Base-by-base conservation (phyloP, 2,888 invertebrate genomes). In the Lasius fuliginosus region DNA sequence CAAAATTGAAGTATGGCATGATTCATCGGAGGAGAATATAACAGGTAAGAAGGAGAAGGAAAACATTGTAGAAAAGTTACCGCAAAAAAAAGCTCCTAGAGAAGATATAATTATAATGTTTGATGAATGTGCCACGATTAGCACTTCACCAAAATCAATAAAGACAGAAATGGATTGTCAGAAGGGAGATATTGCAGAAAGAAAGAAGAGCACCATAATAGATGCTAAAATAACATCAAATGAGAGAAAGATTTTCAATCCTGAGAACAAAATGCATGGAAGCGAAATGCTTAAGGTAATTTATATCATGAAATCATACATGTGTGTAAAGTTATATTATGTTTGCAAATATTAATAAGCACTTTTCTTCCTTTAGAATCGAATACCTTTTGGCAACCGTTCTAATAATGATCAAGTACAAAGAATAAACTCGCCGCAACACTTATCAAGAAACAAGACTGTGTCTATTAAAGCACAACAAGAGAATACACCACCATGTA, bases 331-430 rank as follows among this genome's bases (percentile, higher is more conserved):
- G 9, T 42, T 11, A 46, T 65, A 18, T 53, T 53, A 33, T 46
- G 49, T 73, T 69, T 58, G 1, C 64, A 23, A 53, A 58, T 27
- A 40, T 42, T 74, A 30, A n/a, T 42, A 65, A 84, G 3, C 8
- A 53, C n/a, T 53, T n/a, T 69, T 83, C 18, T 64, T 75, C 36
- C 87, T 89, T 71, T 83, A 94, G 93, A 90, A 86, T 89, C 93
- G 94, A 76, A 93, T 93, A 69, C 94, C 94, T 40, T 88, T 94
- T 46, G 91, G 91, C 67, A 94, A 93, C 82, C 89, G 94, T 71
- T 94, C 94, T 6, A 94, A 94, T 60, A 93, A 93, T 46, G 85
- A 40, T n/a, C 89, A 89, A 71, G 67, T 75, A 4, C 87, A 88
- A 77, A 76, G 40, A 23, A 79, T 87, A 6, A 92, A 92, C 71